A percentile compares a stretch with the other conserved stretches of the same genome.
These are phyloP conservation scores for Deilephila porcellus DNA, from an alignment of 2,888 invertebrate species.

Conservation along the genomic window DNA sequence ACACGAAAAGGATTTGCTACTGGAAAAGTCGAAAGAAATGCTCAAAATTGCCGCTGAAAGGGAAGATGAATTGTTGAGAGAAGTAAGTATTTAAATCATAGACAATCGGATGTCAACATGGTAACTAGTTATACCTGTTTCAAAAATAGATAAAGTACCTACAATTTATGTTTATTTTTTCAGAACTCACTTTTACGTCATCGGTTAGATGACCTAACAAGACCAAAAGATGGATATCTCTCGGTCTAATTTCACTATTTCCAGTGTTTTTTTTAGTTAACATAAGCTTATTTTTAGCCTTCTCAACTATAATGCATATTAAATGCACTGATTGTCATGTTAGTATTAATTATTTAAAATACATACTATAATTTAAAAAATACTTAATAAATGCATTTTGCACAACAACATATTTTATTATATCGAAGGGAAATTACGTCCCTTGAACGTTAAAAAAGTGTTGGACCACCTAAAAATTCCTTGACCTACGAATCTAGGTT, in stretches of 20 bases:
- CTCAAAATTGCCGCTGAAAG: slow-evolving; percentile 85
- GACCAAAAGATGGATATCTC: slow-evolving; percentile 58
- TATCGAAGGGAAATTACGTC: too few relatives aligned
- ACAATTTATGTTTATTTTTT: slow-evolving; percentile 34
- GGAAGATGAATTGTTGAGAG: slow-evolving; percentile 84
- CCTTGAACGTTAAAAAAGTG: too few relatives aligned
- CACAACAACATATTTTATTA: too few relatives aligned
- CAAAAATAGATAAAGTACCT: not conserved
- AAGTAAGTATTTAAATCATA: slow-evolving; percentile 61
- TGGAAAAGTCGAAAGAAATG: slow-evolving; percentile 86
- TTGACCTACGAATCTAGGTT: too few relatives aligned
- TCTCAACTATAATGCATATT: too few relatives aligned
- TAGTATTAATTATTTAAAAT: too few relatives aligned
- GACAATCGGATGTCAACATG: not conserved
- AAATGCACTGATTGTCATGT: too few relatives aligned
- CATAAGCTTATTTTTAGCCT: not conserved
- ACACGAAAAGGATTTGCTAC: slow-evolving; percentile 83
- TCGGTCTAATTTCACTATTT: slow-evolving; percentile 56
- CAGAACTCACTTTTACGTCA: slow-evolving; percentile 67
- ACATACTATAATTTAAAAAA: too few relatives aligned
- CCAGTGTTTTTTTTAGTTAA: not conserved
- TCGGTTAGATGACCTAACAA: slow-evolving; percentile 64
- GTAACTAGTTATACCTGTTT: not conserved
- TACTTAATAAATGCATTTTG: too few relatives aligned
- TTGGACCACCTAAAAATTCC: too few relatives aligned